Percentiles rank a stretch among this genome's conserved stretches.
Conservation (phyloP, 2,888 invertebrate species). For the Pyrocoelia pectoralis region DNA sequence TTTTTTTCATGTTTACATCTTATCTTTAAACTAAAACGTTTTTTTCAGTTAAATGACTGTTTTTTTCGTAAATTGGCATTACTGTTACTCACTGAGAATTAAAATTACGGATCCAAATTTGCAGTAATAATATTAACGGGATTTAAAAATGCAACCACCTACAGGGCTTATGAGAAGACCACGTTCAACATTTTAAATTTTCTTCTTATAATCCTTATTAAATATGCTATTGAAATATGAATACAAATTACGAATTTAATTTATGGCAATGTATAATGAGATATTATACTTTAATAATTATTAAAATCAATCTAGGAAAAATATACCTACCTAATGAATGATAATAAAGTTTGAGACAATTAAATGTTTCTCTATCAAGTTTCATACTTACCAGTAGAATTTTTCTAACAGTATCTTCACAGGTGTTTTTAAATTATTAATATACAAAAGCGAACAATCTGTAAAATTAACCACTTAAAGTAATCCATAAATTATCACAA, state of each 20-base stretch:
- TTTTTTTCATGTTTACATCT: background rate
- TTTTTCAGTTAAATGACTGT: background rate
- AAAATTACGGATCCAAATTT: slow-evolving; percentile 13
- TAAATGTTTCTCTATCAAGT: slow-evolving; percentile 2
- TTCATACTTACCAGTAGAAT: slow-evolving; percentile 23
- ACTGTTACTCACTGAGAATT: slow-evolving; percentile 11
- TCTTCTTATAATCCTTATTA: slow-evolving; percentile 6
- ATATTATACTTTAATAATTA: background rate
- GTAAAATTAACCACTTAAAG: slow-evolving; percentile 26
- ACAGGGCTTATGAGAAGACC: slow-evolving; percentile 16
- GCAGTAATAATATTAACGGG: slow-evolving; percentile 21
- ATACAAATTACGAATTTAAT: slow-evolving; percentile 2
- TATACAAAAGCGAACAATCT: slow-evolving; percentile 21
- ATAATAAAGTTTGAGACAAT: background rate
- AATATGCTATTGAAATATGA: slow-evolving; percentile 8
- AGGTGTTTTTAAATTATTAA: slow-evolving; percentile 18
- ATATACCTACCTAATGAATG: too few relatives aligned
- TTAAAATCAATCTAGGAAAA: background rate
- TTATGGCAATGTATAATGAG: slow-evolving; percentile 2
- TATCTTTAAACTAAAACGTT: slow-evolving; percentile 4
- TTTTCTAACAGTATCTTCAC: slow-evolving; percentile 29
- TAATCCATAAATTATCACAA: slow-evolving; percentile 31
- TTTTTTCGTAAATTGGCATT: slow-evolving; percentile 8
- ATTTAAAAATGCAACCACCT: slow-evolving; percentile 25
- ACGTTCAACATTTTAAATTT: slow-evolving; percentile 1